These are phyloP conservation scores for Aporophyla lueneburgensis DNA, from an alignment of 2,888 invertebrate species.

Conservation along the genomic window DNA sequence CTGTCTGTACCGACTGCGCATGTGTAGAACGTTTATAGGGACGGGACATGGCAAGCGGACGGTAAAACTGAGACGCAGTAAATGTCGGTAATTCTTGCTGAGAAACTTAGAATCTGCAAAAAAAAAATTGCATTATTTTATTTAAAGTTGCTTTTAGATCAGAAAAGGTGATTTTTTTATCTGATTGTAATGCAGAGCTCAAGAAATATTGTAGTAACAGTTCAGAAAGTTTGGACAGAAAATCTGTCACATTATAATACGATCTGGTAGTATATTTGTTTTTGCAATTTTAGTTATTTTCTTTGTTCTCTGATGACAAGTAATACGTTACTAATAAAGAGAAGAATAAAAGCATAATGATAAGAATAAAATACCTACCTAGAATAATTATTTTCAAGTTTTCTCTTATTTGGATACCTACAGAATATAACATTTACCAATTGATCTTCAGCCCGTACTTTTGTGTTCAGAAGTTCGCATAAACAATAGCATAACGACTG, in stretches of 20 bases:
- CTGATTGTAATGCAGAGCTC: background rate
- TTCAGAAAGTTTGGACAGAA: no score
- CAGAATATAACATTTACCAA: background rate
- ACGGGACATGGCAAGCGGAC: conserved; percentile 54
- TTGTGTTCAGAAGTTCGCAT: background rate
- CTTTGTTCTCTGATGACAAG: background rate
- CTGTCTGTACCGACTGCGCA: conserved; percentile 76
- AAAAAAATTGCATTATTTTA: background rate
- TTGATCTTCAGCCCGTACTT: background rate
- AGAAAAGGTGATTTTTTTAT: background rate
- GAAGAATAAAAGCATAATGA: background rate
- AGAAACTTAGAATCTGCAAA: background rate
- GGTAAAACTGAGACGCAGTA: conserved; percentile 50
- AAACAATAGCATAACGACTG: background rate
- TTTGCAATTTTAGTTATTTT: no score
- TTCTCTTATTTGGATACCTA: background rate
- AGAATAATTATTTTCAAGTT: background rate
- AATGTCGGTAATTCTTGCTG: conserved; percentile 7
- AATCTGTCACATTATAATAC: no score
- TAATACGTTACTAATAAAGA: background rate
- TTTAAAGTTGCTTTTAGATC: no score
- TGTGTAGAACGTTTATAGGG: conserved; percentile 78
- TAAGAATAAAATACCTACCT: background rate
- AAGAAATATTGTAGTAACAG: background rate
- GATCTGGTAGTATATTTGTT: no score